A percentile compares a stretch with the other conserved stretches of the same genome.
Conservation (phyloP, 2,888 invertebrate genomes). For the Adineta ricciae region DNA sequence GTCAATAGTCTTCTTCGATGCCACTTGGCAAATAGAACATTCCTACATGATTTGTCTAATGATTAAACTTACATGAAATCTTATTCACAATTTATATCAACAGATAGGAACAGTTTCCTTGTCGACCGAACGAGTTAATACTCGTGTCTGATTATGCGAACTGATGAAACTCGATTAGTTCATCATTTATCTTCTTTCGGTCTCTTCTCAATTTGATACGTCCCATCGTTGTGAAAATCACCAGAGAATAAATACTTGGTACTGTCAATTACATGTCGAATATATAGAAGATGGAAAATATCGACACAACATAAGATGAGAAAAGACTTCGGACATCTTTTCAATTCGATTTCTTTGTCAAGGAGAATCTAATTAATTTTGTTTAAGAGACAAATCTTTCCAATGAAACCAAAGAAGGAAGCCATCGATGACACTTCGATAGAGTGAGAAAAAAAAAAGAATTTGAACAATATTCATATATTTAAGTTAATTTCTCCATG, state of each 20-base stretch:
- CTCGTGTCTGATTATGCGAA: not conserved
- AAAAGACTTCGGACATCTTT: not conserved
- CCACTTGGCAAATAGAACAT: not conserved
- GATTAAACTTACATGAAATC: not conserved
- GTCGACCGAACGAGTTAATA: too few relatives aligned
- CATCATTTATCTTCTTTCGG: not conserved
- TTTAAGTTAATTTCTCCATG: too few relatives aligned
- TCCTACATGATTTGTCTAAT: not conserved
- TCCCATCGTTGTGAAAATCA: not conserved
- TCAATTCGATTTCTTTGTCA: not conserved
- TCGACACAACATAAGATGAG: not conserved
- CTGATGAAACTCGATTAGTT: not conserved
- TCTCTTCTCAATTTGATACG: not conserved
- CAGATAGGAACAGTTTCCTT: not conserved
- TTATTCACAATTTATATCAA: not conserved
- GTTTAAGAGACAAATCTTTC: not conserved
- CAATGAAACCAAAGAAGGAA: not conserved
- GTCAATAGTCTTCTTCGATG: not conserved
- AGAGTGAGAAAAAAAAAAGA: not conserved
- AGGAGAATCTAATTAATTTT: not conserved
- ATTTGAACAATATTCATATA: not conserved
- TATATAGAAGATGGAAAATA: not conserved
- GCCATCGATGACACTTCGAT: not conserved
- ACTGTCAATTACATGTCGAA: not conserved
- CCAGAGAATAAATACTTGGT: not conserved